These are phyloP conservation scores for Morus bassanus DNA, from an alignment of 2,797 vertebrate genomes.

Conservation along the genomic window DNA sequence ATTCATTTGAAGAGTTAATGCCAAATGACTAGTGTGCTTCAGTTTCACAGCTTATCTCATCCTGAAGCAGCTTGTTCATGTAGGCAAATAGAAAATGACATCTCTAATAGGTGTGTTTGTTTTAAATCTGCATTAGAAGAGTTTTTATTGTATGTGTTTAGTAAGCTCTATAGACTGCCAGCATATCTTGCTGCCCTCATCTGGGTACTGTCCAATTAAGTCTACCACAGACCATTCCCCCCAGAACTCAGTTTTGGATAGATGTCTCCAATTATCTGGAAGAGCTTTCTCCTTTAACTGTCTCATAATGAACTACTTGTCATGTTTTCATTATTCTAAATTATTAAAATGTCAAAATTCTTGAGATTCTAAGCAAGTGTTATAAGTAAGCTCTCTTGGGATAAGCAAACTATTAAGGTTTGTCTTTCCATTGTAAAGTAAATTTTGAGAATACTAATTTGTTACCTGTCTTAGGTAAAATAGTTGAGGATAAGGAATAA, in stretches of 20 bases:
- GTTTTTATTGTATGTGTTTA: background rate
- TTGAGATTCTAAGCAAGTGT: background rate
- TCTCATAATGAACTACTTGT: background rate
- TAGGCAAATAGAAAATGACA: background rate
- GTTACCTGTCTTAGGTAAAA: background rate
- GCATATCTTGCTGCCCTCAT: background rate
- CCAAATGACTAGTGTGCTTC: background rate
- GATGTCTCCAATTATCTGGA: background rate
- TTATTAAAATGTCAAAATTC: background rate
- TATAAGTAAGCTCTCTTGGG: background rate
- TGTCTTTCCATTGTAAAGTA: background rate
- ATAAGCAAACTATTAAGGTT: background rate
- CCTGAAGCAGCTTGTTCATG: background rate
- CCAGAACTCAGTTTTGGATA: background rate
- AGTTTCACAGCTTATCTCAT: background rate
- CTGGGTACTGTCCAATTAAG: background rate
- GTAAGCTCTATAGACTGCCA: background rate
- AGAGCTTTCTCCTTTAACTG: background rate
- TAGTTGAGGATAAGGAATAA: background rate
- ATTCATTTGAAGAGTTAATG: background rate
- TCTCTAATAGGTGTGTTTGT: background rate
- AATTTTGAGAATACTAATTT: background rate
- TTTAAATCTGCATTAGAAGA: background rate
- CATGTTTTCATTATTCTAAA: background rate
- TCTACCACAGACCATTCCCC: background rate